Conservation (phyloP, 2,113 vertebrate species). For the Salvator merianae region DNA sequence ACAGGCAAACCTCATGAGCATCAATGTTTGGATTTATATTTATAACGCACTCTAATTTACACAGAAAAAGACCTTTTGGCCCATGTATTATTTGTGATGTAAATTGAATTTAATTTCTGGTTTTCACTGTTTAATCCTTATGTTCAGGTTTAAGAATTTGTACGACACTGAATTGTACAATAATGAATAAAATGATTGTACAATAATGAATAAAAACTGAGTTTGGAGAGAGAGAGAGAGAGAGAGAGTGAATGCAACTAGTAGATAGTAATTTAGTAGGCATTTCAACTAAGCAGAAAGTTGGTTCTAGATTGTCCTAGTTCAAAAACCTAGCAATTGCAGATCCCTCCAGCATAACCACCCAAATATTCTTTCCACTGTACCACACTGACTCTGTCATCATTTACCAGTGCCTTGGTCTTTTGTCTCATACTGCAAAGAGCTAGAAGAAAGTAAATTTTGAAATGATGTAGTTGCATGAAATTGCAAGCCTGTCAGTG, state of each 20-base stretch:
- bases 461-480: constrained; percentile 5
- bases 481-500: constrained; percentile 15
- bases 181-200: too few relatives aligned
- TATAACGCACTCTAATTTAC: too few relatives aligned
- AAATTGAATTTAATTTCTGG: too few relatives aligned
- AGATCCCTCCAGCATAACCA: neutral
- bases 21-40: too few relatives aligned
- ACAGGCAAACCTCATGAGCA: too few relatives aligned
- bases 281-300: neutral
- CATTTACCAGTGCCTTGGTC: neutral
- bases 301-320: neutral
- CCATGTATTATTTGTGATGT: too few relatives aligned
- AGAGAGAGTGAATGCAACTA: neutral
- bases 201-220: too few relatives aligned
- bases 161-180: too few relatives aligned
- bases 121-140: too few relatives aligned
- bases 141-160: too few relatives aligned
- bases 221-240: neutral
- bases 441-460: neutral
- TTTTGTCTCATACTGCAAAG: neutral
- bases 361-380: neutral
- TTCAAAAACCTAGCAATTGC: neutral
- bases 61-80: too few relatives aligned
- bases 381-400: neutral
- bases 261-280: neutral